Base-by-base conservation (phyloP, 1,140 invertebrate species). In the Aleiodes sp. region DNA sequence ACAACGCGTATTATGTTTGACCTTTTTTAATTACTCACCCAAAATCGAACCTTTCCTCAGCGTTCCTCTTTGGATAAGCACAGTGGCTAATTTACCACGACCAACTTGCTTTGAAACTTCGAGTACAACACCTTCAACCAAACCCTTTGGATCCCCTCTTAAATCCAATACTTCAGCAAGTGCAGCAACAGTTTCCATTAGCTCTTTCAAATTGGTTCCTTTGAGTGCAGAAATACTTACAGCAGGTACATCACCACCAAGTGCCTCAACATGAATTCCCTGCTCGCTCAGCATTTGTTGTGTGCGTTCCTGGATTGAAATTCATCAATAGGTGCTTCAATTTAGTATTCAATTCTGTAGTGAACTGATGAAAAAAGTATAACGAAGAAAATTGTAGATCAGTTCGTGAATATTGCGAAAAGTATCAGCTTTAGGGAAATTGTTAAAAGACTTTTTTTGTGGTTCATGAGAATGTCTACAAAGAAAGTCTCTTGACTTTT, bases 161-260 rank as follows among this genome's bases (percentile, higher is more conserved):
- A 99, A 83, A 16, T 95, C 90, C 89, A 98, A 91, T 0, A 99
- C 73, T 82, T 99, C 97, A 0, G 98, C 94, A 83, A 97, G 93
- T 7, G 92, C 80, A 12, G 91, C 87, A 63, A 99, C 91, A 0
- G 96, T 92, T 78, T 99, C 97, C 31, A 94, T 90, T 10, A 99
- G 85, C 0, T 87, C 79, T 68, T 92, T 84, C n/a, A 98, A 80
- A 82, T 97, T 96, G 1, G 89, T 92, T 62, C 90, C 90, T 80
- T 94, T 91, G 0, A 98, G 86, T 0, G 98, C 98, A 0, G 97
- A 99, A 71, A 99, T 93, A 19, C 92, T 91, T 64, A 99, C 91
- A 31, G 91, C 91, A 86, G 98, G 97, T 3, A 98, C 88, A 72
- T 99, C 96, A 1, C 98, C 98, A 0, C 98, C 98, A 67, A 92